Evolutionary conservation across 2,113 vertebrate species (phyloP).

Genomic region (Gobio gobio): DNA sequence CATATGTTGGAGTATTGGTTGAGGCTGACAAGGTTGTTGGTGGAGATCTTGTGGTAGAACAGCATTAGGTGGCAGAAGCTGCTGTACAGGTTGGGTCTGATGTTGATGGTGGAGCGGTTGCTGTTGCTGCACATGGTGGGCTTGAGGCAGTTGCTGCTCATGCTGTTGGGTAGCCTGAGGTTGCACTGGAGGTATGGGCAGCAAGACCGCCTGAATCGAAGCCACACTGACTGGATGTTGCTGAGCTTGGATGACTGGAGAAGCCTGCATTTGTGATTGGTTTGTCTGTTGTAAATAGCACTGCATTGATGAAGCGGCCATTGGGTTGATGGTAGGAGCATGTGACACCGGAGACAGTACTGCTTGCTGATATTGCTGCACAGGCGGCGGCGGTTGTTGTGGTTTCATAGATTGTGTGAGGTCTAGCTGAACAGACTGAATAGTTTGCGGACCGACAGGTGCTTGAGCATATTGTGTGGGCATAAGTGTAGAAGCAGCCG

Average conservation of each 20-base stretch:
- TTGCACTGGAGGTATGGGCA: slow-evolving; percentile 56
- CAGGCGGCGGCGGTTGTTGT: slow-evolving; percentile 47
- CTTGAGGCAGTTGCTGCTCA: slow-evolving; percentile 66
- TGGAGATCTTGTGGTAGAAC: slow-evolving; percentile 60
- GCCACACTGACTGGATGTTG: slow-evolving; percentile 55
- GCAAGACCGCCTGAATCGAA: slow-evolving; percentile 59
- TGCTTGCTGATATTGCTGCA: slow-evolving; percentile 68
- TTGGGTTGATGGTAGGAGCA: slow-evolving; percentile 46
- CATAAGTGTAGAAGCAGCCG: slow-evolving; percentile 56
- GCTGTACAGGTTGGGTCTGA: slow-evolving; percentile 61
- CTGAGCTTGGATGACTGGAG: slow-evolving; percentile 55
- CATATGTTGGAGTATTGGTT: slow-evolving; percentile 53
- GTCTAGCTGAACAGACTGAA: slow-evolving; percentile 66
- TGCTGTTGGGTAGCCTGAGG: slow-evolving; percentile 63
- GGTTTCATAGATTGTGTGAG: slow-evolving; percentile 62
- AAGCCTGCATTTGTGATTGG: slow-evolving; percentile 56
- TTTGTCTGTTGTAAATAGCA: slow-evolving; percentile 62
- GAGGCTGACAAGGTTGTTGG: slow-evolving; percentile 60
- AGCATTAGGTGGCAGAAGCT: slow-evolving; percentile 49
- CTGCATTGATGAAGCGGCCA: slow-evolving; percentile 54
- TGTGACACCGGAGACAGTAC: slow-evolving; percentile 61
- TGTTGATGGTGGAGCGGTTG: slow-evolving; percentile 47
- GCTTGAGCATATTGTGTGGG: slow-evolving; percentile 61
- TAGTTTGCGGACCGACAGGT: slow-evolving; percentile 61
- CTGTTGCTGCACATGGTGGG: slow-evolving; percentile 54